phyloP scores from a whole-genome alignment of 2,797 vertebrate genomes.

The Lepus oiostolus region DNA sequence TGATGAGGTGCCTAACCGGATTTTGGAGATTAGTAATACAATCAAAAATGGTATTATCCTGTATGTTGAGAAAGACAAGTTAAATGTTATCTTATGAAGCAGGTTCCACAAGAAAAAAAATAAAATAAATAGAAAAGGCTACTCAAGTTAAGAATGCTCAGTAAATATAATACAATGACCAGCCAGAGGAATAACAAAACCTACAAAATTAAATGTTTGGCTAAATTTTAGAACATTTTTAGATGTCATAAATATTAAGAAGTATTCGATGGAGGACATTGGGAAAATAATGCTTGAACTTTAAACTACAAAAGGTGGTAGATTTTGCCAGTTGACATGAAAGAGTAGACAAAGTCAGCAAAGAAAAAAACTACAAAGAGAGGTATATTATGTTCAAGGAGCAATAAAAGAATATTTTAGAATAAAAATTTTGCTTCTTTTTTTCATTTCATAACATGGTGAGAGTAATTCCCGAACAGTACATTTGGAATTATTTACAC shows the following conservation, averaged over 20 bases:
- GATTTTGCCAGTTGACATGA: not conserved
- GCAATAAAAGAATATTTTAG: not conserved
- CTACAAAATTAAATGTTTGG: not conserved
- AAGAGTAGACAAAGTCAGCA: not conserved
- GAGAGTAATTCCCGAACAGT: not conserved
- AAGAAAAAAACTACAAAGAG: not conserved
- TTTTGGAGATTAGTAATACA: not conserved
- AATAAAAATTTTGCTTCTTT: not conserved
- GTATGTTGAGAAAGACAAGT: not conserved
- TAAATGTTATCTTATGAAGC: not conserved
- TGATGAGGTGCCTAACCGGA: not conserved
- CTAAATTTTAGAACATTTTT: not conserved
- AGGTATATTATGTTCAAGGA: not conserved
- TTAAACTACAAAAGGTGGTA: not conserved
- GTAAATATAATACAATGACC: not conserved
- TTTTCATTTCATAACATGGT: not conserved
- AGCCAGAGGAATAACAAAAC: not conserved
- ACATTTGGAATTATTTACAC: conserved; percentile 4
- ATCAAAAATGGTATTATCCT: not conserved
- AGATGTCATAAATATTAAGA: conserved; percentile 38
- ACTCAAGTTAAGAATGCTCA: not conserved
- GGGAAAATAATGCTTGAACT: not conserved
- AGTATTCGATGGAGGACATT: not conserved
- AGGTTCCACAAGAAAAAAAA: not conserved
- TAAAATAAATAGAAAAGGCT: not conserved